Evolutionary conservation across 2,888 invertebrate genomes (phyloP).

Genomic region (Leptinotarsa haldemani): DNA sequence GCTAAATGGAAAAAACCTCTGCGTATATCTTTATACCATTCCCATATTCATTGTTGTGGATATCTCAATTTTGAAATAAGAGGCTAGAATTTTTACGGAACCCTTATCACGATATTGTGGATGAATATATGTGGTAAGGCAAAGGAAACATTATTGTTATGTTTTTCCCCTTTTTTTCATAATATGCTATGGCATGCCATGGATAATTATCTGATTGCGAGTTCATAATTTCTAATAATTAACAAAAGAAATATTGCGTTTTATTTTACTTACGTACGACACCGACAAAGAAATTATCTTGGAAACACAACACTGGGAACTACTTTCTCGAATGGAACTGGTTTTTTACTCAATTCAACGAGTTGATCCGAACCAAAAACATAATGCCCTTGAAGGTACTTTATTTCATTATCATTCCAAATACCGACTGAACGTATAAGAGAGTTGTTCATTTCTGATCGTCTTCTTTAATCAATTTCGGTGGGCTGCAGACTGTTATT

Average conservation of each 20-base stretch:
- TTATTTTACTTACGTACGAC: not conserved
- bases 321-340: not conserved
- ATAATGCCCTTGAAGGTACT: not conserved
- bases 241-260: not conserved
- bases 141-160: too few relatives aligned
- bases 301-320: conserved; percentile 3
- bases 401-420: not conserved
- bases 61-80: too few relatives aligned
- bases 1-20: too few relatives aligned
- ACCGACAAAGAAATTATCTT: not conserved
- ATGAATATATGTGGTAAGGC: too few relatives aligned
- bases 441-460: not conserved
- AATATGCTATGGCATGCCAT: not conserved
- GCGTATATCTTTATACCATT: too few relatives aligned
- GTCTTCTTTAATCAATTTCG: not conserved
- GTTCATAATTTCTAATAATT: not conserved
- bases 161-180: not conserved
- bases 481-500: not conserved
- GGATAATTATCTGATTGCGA: not conserved
- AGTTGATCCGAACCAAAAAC: not conserved
- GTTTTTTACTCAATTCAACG: conserved; percentile 6
- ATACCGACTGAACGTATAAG: not conserved
- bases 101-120: too few relatives aligned
- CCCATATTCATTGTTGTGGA: too few relatives aligned
- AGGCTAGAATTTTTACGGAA: too few relatives aligned